These are phyloP conservation scores for Ictidomys tridecemlineatus DNA, from an alignment of 2,113 vertebrate genomes.

Conservation along the genomic window DNA sequence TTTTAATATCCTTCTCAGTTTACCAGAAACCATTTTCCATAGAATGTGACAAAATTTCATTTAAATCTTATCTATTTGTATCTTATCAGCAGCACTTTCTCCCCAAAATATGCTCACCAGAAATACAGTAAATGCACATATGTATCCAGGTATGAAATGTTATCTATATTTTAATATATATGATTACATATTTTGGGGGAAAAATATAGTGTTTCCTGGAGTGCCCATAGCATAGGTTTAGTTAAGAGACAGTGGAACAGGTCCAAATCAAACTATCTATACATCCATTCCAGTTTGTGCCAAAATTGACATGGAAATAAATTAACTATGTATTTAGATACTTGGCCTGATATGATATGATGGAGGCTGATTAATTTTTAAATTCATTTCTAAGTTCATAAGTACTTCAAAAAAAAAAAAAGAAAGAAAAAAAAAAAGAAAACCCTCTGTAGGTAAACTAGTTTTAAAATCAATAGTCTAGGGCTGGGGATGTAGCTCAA, in stretches of 20 bases:
- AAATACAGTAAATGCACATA: slow-evolving; percentile 71
- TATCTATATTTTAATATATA: slow-evolving; percentile 48
- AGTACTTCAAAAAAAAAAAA: slow-evolving; percentile 49
- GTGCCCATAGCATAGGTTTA: slow-evolving; percentile 38
- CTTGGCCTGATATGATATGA: neutral
- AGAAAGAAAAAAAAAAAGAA: neutral
- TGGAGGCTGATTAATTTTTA: neutral
- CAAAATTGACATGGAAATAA: slow-evolving; percentile 54
- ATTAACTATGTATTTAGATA: neutral
- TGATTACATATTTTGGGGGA: neutral
- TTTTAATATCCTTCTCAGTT: slow-evolving; percentile 77
- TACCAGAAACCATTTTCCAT: slow-evolving; percentile 75
- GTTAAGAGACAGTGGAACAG: slow-evolving; percentile 9
- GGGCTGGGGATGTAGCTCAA: neutral
- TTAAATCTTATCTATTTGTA: slow-evolving; percentile 72
- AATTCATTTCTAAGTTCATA: slow-evolving; percentile 73
- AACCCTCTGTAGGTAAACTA: slow-evolving; percentile 72
- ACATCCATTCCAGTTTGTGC: slow-evolving; percentile 67
- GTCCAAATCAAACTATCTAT: slow-evolving; percentile 49
- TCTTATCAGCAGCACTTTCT: slow-evolving; percentile 66
- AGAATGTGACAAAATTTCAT: slow-evolving; percentile 62
- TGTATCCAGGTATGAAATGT: slow-evolving; percentile 65
- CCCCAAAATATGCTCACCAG: slow-evolving; percentile 70
- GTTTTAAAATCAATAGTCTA: slow-evolving; percentile 58
- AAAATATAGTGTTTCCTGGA: slow-evolving; percentile 59